Evolutionary conservation across 2,113 vertebrate species (phyloP), one percentile per base, ranked within the genome.

Genomic region (Columba livia): DNA sequence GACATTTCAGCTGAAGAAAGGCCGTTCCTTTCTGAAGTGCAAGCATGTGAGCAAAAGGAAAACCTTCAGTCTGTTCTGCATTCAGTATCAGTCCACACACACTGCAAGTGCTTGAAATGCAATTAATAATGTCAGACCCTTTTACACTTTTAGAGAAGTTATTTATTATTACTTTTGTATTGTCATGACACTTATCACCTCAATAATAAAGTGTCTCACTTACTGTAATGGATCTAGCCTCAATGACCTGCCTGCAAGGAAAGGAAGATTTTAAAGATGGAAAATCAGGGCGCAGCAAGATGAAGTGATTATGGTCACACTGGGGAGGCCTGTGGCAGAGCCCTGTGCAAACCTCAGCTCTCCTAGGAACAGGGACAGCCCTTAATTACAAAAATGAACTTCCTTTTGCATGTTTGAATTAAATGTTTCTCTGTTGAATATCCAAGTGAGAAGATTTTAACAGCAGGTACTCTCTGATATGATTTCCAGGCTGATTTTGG

Each of bases 81-180:
- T 94, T 92, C 91, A 60, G 0, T 51, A 65, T 38, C 23, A n/a
- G 70, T 85, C 38, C 40, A 72, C 87, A 65, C 60, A n/a, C 0
- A 0, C 80, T 86, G 89, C 83, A 79, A 81, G 73, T 32, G 7
- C 86, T 71, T 84, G 86, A 86, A 64, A 81, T 78, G 69, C 56
- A 96, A 95, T 96, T 97, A 94, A 95, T 94, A 81, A 95, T 44
- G 77, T 87, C 91, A 92, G 29, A n/a, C 18, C 65, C 69, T 90
- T 90, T 89, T 79, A 71, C 69, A 72, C 61, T 90, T 89, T 48
- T 18, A 87, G 80, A 94, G 89, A 64, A 88, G 86, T 81, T 92
- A 93, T 93, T 95, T 97, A 93, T 90, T 95, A 84, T 92, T 81
- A 89, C 90, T 75, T 69, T 94, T 93, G 91, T 95, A 71, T 93